Conservation (phyloP, 2,797 vertebrate species). For the Parambassis ranga region DNA sequence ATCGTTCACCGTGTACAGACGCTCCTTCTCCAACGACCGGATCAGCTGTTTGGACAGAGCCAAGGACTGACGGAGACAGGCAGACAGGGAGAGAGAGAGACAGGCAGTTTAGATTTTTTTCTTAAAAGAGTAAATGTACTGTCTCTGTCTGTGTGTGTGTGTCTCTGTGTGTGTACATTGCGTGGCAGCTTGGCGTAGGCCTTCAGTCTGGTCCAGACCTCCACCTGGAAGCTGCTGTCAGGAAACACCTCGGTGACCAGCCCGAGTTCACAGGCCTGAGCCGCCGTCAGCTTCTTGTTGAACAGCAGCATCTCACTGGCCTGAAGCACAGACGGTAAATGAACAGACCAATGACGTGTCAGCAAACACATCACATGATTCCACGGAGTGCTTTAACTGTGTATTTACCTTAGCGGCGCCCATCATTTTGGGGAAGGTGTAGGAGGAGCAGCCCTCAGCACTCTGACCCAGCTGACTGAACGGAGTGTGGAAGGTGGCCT, state of each 20-base stretch:
- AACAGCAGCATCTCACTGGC: conserved; percentile 90
- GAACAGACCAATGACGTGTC: not conserved
- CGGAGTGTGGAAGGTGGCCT: conserved; percentile 92
- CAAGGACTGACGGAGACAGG: conserved; percentile 73
- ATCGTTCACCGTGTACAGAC: conserved; percentile 80
- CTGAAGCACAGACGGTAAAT: conserved; percentile 58
- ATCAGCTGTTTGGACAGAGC: conserved; percentile 87
- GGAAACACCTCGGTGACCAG: conserved; percentile 92
- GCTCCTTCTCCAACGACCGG: conserved; percentile 81
- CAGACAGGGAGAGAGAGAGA: not conserved
- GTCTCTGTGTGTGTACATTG: conserved; percentile 72
- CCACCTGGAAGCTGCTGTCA: conserved; percentile 85
- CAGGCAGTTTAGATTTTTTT: no score
- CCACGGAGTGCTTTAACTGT: no score
- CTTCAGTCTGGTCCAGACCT: conserved; percentile 86
- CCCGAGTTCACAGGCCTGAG: conserved; percentile 84
- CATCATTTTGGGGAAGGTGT: conserved; percentile 92
- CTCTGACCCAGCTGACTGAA: conserved; percentile 90
- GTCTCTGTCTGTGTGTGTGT: not conserved
- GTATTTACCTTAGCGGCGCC: conserved; percentile 83
- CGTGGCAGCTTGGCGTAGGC: conserved; percentile 83
- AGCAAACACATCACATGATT: no score
- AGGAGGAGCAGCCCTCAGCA: conserved; percentile 93
- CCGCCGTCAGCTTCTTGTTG: conserved; percentile 88
- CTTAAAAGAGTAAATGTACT: not conserved